Conservation (phyloP, 2,113 vertebrate genomes). For the Casuarius casuarius region DNA sequence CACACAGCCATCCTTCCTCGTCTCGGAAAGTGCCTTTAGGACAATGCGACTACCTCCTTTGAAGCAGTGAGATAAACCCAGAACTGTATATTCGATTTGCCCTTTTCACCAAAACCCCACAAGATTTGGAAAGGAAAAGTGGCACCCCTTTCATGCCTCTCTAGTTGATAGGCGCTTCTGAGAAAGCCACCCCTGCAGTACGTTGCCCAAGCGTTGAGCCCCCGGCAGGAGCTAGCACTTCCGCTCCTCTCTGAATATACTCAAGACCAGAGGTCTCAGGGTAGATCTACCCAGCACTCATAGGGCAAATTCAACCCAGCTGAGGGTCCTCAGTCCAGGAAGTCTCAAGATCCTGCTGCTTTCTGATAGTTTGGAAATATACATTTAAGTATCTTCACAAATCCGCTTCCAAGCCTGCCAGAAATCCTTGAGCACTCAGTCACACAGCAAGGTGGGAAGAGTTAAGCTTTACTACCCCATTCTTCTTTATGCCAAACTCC, state of each 20-base stretch:
- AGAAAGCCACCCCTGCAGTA: neutral
- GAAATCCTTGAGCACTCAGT: neutral
- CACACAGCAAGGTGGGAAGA: neutral
- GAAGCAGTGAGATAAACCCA: neutral
- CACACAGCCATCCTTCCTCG: neutral
- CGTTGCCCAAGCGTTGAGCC: accelerated
- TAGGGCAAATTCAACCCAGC: neutral
- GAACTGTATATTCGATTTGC: neutral
- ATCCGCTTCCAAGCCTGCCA: neutral
- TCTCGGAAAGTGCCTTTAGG: neutral
- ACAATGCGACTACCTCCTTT: neutral
- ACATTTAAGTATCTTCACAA: neutral
- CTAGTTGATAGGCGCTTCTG: neutral
- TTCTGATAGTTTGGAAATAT: neutral
- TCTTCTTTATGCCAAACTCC: neutral
- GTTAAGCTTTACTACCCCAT: neutral
- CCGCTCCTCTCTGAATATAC: neutral
- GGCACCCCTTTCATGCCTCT: neutral
- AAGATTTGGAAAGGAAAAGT: neutral
- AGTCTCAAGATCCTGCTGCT: neutral
- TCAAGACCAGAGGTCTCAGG: neutral
- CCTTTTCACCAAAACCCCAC: neutral
- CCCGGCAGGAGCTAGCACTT: neutral
- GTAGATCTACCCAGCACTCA: neutral
- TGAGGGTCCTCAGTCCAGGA: neutral